A percentile compares a stretch with the other conserved stretches of the same genome.
phyloP scores from a whole-genome alignment of 2,113 vertebrate species.

The Alligator sinensis region DNA sequence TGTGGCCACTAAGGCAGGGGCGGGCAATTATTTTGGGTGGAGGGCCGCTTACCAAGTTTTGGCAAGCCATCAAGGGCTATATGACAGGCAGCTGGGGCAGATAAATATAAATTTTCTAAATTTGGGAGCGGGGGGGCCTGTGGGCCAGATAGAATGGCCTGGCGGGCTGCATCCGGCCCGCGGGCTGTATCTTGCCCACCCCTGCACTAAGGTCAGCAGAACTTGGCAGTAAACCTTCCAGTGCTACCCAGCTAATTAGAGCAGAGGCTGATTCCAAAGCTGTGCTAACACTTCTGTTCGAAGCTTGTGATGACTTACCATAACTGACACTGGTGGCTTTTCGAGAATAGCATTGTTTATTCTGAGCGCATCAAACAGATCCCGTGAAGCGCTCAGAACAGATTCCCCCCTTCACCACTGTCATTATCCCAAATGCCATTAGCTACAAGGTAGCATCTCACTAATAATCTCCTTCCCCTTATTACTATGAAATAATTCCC shows the following conservation, averaged over 20 bases:
- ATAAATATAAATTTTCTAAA: too few species aligned
- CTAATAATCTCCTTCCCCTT: conserved; percentile 50
- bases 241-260: not conserved
- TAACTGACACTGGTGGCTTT: not conserved
- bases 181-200: too few species aligned
- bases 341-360: conserved; percentile 6
- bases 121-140: too few species aligned
- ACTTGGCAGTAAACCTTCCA: conserved; percentile 10
- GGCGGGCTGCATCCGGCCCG: too few species aligned
- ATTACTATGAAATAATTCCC: conserved; percentile 54
- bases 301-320: conserved; percentile 4
- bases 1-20: not conserved
- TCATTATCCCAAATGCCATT: conserved; percentile 42
- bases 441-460: not conserved
- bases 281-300: not conserved
- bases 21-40: too few species aligned
- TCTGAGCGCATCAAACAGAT: not conserved
- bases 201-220: not conserved
- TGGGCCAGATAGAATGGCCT: too few species aligned
- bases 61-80: too few species aligned
- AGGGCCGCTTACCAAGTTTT: too few species aligned
- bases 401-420: not conserved
- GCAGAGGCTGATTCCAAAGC: not conserved
- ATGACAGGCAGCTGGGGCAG: too few species aligned
- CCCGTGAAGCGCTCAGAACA: conserved; percentile 17